Conservation (phyloP, 2,113 vertebrate genomes). For the Turnix velox region DNA sequence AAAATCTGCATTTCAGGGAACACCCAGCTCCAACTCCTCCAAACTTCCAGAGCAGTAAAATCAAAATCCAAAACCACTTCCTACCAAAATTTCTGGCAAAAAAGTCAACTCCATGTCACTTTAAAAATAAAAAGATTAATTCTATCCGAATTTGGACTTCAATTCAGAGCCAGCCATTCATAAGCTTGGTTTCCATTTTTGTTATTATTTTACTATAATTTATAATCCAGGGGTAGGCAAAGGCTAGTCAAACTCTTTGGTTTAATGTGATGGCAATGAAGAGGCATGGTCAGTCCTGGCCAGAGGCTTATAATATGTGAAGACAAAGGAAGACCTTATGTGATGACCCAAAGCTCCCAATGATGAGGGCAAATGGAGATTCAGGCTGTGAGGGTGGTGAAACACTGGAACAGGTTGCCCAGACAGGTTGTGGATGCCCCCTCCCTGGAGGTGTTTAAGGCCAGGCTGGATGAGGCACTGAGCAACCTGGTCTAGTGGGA, state of each 20-base stretch:
- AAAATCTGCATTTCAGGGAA: constrained; percentile 61
- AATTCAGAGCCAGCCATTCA: neutral
- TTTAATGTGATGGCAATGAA: neutral
- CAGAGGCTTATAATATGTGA: neutral
- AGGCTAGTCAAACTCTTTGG: neutral
- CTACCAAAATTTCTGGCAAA: constrained; percentile 51
- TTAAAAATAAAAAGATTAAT: neutral
- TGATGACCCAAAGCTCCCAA: too few relatives aligned
- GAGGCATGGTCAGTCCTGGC: neutral
- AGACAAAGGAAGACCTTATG: neutral
- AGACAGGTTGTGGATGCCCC: too few relatives aligned
- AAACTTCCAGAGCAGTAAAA: neutral
- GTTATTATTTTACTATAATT: neutral
- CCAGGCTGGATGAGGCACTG: too few relatives aligned
- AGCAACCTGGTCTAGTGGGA: too few relatives aligned
- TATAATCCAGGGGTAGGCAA: neutral
- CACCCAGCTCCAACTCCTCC: constrained; percentile 21
- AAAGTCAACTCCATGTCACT: neutral
- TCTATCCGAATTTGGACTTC: neutral
- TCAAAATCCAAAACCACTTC: constrained; percentile 53
- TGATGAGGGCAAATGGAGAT: neutral
- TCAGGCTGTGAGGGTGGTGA: too few relatives aligned
- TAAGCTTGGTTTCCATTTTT: neutral
- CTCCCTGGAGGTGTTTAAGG: too few relatives aligned
- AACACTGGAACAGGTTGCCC: too few relatives aligned